Conservation (phyloP, 2,797 vertebrate genomes). For the Clarias laeviceps region DNA sequence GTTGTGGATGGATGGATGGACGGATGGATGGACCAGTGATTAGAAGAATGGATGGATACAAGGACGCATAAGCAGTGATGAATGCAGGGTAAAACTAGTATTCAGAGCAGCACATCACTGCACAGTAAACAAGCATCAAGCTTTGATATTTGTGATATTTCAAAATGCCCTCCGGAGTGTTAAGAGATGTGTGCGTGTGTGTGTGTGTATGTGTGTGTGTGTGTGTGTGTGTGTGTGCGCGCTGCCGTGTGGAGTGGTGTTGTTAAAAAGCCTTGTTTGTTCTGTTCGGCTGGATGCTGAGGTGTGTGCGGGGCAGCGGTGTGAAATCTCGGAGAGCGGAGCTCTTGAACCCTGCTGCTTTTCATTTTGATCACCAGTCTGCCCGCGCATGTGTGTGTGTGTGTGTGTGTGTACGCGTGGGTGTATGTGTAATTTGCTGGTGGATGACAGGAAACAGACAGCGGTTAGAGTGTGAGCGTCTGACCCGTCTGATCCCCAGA, state of each 20-base stretch:
- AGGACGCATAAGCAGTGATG: neutral
- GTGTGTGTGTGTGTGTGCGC: neutral
- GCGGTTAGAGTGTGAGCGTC: neutral
- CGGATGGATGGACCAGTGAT: accelerated
- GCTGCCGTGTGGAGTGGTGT: neutral
- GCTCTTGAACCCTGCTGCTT: constrained; percentile 12
- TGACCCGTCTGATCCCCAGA: constrained; percentile 40
- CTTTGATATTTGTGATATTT: neutral
- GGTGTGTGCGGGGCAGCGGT: neutral
- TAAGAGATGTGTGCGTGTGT: neutral
- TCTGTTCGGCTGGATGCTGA: neutral
- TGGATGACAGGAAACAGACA: constrained; percentile 28
- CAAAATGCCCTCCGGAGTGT: neutral
- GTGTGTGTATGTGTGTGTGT: neutral
- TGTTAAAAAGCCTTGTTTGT: neutral
- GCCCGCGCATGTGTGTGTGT: neutral
- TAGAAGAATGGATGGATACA: neutral
- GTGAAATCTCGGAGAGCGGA: neutral
- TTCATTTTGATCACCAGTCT: constrained; percentile 12
- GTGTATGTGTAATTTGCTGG: constrained; percentile 32
- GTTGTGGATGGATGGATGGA: neutral
- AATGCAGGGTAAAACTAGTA: neutral
- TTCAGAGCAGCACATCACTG: neutral
- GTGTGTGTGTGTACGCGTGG: neutral
- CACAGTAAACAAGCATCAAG: neutral